Evolutionary conservation across 2,888 invertebrate species (phyloP).

Genomic region (Pollenia griseotomentosa): DNA sequence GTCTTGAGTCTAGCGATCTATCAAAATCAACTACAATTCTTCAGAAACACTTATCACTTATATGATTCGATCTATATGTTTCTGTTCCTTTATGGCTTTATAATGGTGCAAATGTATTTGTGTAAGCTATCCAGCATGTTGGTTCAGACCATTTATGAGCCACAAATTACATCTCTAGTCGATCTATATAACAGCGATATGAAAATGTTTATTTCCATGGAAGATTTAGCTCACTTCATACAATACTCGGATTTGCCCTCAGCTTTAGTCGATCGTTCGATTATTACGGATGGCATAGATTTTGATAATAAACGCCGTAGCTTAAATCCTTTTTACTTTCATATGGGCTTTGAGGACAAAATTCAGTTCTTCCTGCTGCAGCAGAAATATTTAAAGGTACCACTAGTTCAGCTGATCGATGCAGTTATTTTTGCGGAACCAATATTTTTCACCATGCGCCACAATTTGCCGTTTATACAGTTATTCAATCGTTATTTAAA

Average conservation of each 20-base stretch:
- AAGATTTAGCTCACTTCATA: conserved; percentile 20
- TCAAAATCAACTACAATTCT: conserved; percentile 39
- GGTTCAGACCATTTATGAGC: conserved; percentile 48
- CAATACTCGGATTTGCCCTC: not conserved
- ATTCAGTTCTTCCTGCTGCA: conserved; percentile 36
- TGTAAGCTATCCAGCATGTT: conserved; percentile 59
- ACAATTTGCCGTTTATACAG: conserved; percentile 54
- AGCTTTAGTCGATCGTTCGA: not conserved
- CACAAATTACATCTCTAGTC: conserved; percentile 31
- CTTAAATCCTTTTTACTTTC: conserved; percentile 19
- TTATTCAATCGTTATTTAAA: conserved; percentile 58
- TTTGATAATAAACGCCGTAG: conserved; percentile 52
- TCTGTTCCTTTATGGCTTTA: conserved; percentile 48
- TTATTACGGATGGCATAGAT: conserved; percentile 27
- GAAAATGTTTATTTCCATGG: not conserved
- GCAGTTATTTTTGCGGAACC: conserved; percentile 13
- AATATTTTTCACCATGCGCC: conserved; percentile 45
- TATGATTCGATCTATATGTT: conserved; percentile 2
- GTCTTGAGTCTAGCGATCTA: conserved; percentile 41
- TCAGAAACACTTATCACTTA: not conserved
- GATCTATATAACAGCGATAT: conserved; percentile 39
- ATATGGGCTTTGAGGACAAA: conserved; percentile 49
- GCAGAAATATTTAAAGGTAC: conserved; percentile 50
- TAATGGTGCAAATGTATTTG: conserved; percentile 59
- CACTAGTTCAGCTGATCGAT: conserved; percentile 11